phyloP scores from a whole-genome alignment of 2,113 vertebrate genomes.

The Zapus hudsonius region DNA sequence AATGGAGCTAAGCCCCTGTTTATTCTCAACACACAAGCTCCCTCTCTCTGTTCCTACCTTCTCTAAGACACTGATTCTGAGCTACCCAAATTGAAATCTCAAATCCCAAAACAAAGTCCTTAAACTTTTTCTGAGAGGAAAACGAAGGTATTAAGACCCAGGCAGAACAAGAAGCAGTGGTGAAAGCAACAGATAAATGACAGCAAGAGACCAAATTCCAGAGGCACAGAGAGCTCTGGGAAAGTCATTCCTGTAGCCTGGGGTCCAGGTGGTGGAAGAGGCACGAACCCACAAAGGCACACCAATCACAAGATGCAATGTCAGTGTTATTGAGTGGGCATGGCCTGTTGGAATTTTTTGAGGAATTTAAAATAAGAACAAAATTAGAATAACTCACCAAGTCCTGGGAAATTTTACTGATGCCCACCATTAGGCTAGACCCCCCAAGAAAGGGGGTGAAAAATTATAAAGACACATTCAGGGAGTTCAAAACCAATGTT shows the following conservation, averaged over 20 bases:
- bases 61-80: neutral
- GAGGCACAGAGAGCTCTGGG: neutral
- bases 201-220: neutral
- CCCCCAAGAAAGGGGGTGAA: neutral
- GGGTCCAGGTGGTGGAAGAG: rapidly evolving
- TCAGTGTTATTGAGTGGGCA: neutral
- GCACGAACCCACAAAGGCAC: rapidly evolving
- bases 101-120: neutral
- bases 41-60: neutral
- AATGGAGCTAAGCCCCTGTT: neutral
- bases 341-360: neutral
- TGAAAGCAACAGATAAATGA: neutral
- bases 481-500: neutral
- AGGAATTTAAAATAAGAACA: neutral
- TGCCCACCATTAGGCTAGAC: neutral
- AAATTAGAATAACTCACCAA: neutral
- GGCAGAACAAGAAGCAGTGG: neutral
- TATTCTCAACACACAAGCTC: neutral
- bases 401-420: neutral
- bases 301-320: neutral
- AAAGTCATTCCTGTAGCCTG: neutral
- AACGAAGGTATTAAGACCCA: neutral
- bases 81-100: neutral
- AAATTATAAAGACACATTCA: neutral
- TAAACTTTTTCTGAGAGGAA: neutral